These are phyloP conservation scores for Peucedramus taeniatus DNA, from an alignment of 2,113 vertebrate genomes.

Conservation along the genomic window DNA sequence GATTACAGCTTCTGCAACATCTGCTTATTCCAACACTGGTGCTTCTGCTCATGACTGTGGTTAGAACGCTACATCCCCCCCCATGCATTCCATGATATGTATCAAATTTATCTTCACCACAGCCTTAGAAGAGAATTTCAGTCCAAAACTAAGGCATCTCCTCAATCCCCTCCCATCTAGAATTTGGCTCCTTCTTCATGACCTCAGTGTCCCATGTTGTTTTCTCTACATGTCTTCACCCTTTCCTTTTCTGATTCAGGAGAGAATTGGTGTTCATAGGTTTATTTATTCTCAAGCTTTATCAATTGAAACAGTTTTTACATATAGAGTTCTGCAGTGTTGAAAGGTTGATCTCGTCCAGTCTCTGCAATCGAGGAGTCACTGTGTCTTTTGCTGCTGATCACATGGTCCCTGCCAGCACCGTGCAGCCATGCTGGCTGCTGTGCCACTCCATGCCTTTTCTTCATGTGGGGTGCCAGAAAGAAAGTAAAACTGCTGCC, in stretches of 20 bases:
- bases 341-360: not conserved
- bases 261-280: not conserved
- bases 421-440: not conserved
- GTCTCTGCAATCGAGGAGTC: not conserved
- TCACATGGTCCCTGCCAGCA: not conserved
- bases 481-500: not conserved
- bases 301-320: not conserved
- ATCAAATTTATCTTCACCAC: not conserved
- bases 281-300: not conserved
- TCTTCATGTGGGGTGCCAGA: not conserved
- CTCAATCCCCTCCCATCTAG: not conserved
- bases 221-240: not conserved
- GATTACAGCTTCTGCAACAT: not conserved
- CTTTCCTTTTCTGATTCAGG: not conserved
- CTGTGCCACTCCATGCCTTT: not conserved
- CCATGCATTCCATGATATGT: not conserved
- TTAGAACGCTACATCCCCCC: not conserved
- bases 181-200: not conserved
- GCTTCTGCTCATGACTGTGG: not conserved
- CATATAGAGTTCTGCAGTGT: not conserved
- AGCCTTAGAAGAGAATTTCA: not conserved
- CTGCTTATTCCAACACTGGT: not conserved
- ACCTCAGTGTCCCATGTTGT: not conserved
- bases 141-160: not conserved
- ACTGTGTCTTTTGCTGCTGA: not conserved